Evolutionary conservation across 2,888 invertebrate genomes (phyloP).

Genomic region (Drosophila pseudotalamancana): DNA sequence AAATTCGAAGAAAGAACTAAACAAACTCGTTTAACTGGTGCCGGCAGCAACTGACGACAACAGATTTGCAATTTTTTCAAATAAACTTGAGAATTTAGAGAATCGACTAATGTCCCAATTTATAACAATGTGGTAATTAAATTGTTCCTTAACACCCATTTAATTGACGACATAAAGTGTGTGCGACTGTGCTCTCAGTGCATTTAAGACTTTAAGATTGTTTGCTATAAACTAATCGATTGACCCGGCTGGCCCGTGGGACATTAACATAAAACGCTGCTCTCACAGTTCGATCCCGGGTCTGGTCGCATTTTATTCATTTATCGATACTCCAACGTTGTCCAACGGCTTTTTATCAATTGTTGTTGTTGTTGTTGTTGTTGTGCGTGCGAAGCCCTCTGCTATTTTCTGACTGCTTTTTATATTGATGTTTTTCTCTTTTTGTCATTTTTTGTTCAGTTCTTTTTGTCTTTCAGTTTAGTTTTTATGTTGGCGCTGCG

Average conservation of each 20-base stretch:
- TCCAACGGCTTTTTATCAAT: conserved; percentile 66
- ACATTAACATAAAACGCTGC: conserved; percentile 65
- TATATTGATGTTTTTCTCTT: conserved; percentile 12
- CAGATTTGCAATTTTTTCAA: conserved; percentile 53
- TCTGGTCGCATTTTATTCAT: conserved; percentile 44
- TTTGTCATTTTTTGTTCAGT: conserved; percentile 10
- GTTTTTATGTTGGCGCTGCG: conserved; percentile 70
- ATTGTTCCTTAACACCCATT: conserved; percentile 10
- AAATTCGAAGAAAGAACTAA: conserved; percentile 63
- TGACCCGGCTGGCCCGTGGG: conserved; percentile 39
- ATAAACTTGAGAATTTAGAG: conserved; percentile 65
- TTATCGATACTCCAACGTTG: conserved; percentile 66
- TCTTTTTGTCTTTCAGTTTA: conserved; percentile 39
- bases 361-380: conserved; percentile 19
- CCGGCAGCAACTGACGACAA: conserved; percentile 20
- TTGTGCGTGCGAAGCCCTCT: conserved; percentile 27
- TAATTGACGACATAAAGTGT: neutral
- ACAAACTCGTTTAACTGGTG: conserved; percentile 65
- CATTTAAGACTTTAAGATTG: conserved; percentile 22
- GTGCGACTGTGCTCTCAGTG: conserved; percentile 1
- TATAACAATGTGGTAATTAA: conserved; percentile 54
- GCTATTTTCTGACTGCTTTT: conserved; percentile 26
- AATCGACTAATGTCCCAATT: conserved; percentile 72
- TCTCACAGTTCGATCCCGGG: conserved; percentile 34
- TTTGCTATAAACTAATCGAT: conserved; percentile 64